These are phyloP conservation scores for Hypocryptadius cinnamomeus DNA, from an alignment of 2,113 vertebrate genomes.

Conservation along the genomic window DNA sequence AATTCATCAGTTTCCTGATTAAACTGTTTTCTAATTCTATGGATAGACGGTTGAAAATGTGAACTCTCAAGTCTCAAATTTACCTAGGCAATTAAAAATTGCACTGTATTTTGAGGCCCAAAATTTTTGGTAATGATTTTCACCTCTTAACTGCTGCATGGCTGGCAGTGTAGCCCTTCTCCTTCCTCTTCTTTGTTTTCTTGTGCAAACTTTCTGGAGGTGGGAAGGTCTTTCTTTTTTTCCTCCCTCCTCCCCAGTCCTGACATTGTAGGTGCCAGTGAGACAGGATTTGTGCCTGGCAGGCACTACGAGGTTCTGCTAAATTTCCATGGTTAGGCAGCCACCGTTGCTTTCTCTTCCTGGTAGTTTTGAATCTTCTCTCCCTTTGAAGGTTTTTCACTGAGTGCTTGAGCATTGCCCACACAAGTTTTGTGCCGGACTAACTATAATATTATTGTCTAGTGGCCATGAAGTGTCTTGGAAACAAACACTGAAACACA, in stretches of 20 bases:
- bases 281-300: background rate
- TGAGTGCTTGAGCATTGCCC: background rate
- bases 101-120: background rate
- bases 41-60: background rate
- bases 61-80: background rate
- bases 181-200: background rate
- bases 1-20: background rate
- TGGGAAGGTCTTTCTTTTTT: background rate
- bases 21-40: background rate
- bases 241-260: background rate
- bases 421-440: background rate
- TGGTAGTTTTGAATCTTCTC: background rate
- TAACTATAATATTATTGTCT: background rate
- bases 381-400: background rate
- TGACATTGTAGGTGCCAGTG: accelerated
- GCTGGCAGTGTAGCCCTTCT: background rate
- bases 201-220: background rate
- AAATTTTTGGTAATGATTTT: background rate
- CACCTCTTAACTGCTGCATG: background rate
- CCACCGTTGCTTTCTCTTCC: background rate
- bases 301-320: background rate
- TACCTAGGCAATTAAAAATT: background rate
- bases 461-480: background rate
- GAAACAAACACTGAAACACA: background rate
- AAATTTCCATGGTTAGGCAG: background rate